Percentiles rank a stretch among this genome's conserved stretches.
phyloP scores from a whole-genome alignment of 2,113 vertebrate genomes.

The Bucco capensis region DNA sequence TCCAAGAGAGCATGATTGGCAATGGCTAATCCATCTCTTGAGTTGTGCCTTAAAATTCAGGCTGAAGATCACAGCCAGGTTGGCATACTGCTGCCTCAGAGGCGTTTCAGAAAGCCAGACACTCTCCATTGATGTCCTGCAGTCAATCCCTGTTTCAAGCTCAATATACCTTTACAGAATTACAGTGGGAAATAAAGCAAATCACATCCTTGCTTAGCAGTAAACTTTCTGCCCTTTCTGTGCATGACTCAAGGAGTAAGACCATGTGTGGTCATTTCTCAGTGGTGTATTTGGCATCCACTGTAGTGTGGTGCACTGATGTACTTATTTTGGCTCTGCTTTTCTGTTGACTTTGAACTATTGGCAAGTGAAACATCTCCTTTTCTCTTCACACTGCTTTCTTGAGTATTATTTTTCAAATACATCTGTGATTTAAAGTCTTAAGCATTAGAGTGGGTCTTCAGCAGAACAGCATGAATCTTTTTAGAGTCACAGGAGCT shows the following conservation, averaged over 20 bases:
- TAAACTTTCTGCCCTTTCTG: not conserved
- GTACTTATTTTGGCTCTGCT: not conserved
- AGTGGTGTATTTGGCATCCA: not conserved
- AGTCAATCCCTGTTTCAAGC: not conserved
- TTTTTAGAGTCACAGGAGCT: not conserved
- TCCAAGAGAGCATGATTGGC: not conserved
- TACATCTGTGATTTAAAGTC: not conserved
- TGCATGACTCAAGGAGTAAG: not conserved
- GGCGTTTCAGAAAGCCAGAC: not conserved
- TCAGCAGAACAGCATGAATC: not conserved
- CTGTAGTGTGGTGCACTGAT: not conserved
- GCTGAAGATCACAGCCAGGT: not conserved
- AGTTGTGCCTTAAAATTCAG: not conserved
- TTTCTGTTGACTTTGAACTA: not conserved
- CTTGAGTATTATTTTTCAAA: not conserved
- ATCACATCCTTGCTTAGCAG: not conserved
- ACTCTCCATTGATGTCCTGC: not conserved
- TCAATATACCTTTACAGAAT: not conserved
- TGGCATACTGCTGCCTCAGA: rapidly evolving
- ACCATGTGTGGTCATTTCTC: not conserved
- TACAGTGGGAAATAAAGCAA: not conserved
- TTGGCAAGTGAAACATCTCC: not conserved
- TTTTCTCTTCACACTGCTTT: not conserved
- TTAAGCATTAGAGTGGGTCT: not conserved
- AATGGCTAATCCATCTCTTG: not conserved